Conservation (phyloP, 2,888 invertebrate species). For the Tachina fera region DNA sequence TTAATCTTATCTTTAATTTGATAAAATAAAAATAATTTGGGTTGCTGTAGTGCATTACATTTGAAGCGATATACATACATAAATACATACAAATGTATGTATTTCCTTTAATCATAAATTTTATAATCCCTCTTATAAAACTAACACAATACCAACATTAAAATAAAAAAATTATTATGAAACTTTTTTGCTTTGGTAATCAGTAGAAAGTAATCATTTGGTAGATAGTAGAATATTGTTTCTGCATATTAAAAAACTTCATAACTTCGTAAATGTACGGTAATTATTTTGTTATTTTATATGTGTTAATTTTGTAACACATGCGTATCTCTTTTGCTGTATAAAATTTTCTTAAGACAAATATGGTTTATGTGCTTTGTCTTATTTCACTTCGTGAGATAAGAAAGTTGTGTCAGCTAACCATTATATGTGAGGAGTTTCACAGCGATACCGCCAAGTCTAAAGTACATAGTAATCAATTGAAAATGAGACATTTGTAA, state of each 20-base stretch:
- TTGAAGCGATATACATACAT: not conserved
- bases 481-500: constrained; percentile 12
- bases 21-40: constrained; percentile 46
- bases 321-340: not conserved
- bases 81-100: not conserved
- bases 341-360: constrained; percentile 11
- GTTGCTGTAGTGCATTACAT: constrained; percentile 5
- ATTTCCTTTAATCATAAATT: not conserved
- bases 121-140: constrained; percentile 1
- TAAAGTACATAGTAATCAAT: constrained; percentile 26
- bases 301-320: constrained; percentile 11
- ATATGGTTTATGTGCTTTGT: constrained; percentile 45
- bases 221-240: constrained; percentile 12
- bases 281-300: constrained; percentile 7
- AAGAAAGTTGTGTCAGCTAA: constrained; percentile 6
- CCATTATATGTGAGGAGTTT: constrained; percentile 7
- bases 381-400: constrained; percentile 18
- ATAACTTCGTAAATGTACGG: not conserved
- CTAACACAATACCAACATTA: constrained; percentile 12
- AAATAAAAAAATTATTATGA: constrained; percentile 7
- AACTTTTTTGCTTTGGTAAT: constrained; percentile 37
- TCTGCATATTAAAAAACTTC: not conserved
- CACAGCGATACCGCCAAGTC: not conserved
- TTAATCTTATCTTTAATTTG: constrained; percentile 62
- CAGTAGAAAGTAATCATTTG: constrained; percentile 1